Base-by-base conservation (phyloP, 1,140 invertebrate species). In the Drosophila mayri region DNA sequence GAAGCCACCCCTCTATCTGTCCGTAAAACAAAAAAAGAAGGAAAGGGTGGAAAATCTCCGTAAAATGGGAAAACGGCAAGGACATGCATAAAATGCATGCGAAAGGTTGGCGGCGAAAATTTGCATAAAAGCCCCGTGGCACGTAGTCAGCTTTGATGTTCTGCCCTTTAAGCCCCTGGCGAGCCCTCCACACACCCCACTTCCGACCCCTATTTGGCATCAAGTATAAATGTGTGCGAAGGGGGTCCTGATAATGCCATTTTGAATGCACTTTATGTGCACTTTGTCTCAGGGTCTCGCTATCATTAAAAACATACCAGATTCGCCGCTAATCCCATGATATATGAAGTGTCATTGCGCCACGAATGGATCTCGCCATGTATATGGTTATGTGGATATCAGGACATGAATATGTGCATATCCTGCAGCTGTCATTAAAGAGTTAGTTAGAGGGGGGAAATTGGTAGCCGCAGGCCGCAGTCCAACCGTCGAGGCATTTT, bases 211-310 rank as follows among this genome's bases (percentile, higher is more conserved):
- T 32, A 18, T 49, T 40, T 57, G 18, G 50, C 18, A 35, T 41
- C 32, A 44, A 25, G 58, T 35, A 11, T 64, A 35, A 49, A 32
- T 46, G 35, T 67, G 54, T 67, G 62, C 41, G 41, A 35, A 63
- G 59, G 60, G 60, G 47, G n/a, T 25, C 49, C 49, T 70, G 67
- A 80, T 80, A 84, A 87, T 87, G 77, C 65, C 80, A 74, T 84
- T 88, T 81, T 84, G 86, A 84, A 78, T 87, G 84, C 85, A 78
- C 80, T 88, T 88, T 84, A 87, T 84, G 76, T 73, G 50, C 80
- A 64, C 84, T 88, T 88, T 84, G 84, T 62, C 83, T 88, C 84
- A 83, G 83, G 79, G 82, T 75, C 68, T 72, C 68, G 66, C 44
- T 72, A 43, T 72, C 76, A 90, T 84, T 84, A 68, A 84, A 80